Evolutionary conservation across 2,797 vertebrate genomes (phyloP).

Genomic region (Bovichtus diacanthus): DNA sequence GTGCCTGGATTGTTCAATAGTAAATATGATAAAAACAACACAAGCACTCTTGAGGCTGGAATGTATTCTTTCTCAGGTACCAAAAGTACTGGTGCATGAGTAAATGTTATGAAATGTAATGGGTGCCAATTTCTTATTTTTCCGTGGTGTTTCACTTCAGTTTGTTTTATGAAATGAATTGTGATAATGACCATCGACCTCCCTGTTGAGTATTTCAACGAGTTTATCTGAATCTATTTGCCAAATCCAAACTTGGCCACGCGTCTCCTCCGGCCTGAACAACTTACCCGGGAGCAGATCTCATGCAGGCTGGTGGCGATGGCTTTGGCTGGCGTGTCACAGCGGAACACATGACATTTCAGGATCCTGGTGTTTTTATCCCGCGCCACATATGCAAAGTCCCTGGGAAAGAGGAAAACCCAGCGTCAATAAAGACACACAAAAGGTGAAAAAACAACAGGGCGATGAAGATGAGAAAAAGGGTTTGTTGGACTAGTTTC

Average conservation of each 20-base stretch:
- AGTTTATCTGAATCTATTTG: background rate
- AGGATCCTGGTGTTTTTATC: slow-evolving; percentile 97
- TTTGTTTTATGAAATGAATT: background rate
- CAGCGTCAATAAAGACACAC: slow-evolving; percentile 12
- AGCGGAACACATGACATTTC: slow-evolving; percentile 99
- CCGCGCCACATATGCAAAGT: slow-evolving; percentile 98
- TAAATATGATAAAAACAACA: slow-evolving; percentile 24
- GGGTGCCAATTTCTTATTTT: background rate
- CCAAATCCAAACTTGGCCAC: slow-evolving; percentile 27
- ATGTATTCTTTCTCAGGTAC: background rate
- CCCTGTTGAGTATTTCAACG: background rate
- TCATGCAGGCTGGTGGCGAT: slow-evolving; percentile 98
- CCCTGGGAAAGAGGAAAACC: slow-evolving; percentile 83
- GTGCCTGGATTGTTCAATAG: slow-evolving; percentile 2
- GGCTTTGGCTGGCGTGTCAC: slow-evolving; percentile 99
- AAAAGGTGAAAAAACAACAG: background rate
- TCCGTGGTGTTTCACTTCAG: background rate
- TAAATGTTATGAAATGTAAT: background rate
- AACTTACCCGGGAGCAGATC: slow-evolving; percentile 97
- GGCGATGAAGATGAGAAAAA: background rate
- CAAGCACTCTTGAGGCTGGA: background rate
- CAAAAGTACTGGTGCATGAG: fast-evolving
- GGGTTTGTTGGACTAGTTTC: slow-evolving; percentile 7
- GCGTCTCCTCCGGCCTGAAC: background rate
- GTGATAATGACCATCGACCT: background rate